Conservation (phyloP, 2,113 vertebrate genomes). For the Craseonycteris thonglongyai region DNA sequence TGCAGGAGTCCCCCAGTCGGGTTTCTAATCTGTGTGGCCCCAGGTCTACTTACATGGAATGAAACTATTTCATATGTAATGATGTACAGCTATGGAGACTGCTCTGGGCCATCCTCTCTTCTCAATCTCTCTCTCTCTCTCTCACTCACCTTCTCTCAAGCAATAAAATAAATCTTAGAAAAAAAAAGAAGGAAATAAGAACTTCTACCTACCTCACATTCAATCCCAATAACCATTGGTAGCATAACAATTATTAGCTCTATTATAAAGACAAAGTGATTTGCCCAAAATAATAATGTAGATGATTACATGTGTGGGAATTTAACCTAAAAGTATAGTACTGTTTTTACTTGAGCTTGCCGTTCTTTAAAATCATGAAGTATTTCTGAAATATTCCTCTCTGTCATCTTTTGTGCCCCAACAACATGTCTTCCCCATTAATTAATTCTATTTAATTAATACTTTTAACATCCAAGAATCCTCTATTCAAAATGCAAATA, state of each 20-base stretch:
- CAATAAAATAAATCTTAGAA: too few relatives aligned
- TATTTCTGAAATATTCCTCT: background rate
- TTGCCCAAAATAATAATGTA: background rate
- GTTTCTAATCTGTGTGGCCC: too few relatives aligned
- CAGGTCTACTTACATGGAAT: too few relatives aligned
- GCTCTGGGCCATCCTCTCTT: too few relatives aligned
- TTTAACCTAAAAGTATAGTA: background rate
- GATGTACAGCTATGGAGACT: too few relatives aligned
- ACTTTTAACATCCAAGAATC: constrained; percentile 46
- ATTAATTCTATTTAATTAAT: constrained; percentile 60
- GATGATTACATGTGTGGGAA: background rate
- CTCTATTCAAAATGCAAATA: constrained; percentile 69
- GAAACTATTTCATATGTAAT: too few relatives aligned
- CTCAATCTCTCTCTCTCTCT: too few relatives aligned
- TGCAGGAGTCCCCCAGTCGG: too few relatives aligned
- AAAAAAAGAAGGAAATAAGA: too few relatives aligned
- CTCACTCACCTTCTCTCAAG: too few relatives aligned
- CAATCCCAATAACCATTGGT: background rate
- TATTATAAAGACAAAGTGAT: background rate
- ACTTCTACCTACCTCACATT: background rate
- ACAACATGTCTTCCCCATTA: constrained; percentile 30
- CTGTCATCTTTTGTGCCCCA: background rate
- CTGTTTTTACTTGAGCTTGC: background rate
- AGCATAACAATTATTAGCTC: background rate
- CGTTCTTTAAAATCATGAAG: background rate